Evolutionary conservation across 2,113 vertebrate species (phyloP).

Genomic region (Opisthocomus hoazin): DNA sequence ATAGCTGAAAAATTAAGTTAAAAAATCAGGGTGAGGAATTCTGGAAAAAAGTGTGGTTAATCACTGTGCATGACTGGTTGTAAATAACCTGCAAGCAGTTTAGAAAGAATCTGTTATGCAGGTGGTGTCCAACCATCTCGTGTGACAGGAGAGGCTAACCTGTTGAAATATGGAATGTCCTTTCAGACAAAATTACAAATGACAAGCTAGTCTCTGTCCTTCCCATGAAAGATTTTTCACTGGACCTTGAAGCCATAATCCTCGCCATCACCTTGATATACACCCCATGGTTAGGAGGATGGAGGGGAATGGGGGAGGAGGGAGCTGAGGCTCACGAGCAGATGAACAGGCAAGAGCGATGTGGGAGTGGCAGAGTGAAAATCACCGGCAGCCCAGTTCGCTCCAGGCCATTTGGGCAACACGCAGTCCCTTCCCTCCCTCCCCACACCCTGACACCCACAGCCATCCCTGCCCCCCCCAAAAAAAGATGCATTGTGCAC

Average conservation of each 20-base stretch:
- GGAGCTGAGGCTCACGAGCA: not conserved
- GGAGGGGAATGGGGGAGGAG: not conserved
- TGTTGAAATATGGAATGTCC: not conserved
- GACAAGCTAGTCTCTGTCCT: not conserved
- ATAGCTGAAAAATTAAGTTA: not conserved
- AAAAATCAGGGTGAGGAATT: not conserved
- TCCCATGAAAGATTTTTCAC: not conserved
- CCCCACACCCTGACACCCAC: too few relatives aligned
- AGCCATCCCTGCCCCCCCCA: not conserved
- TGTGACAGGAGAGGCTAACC: not conserved
- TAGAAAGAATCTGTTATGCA: not conserved
- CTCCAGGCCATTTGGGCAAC: not conserved
- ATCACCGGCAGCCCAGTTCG: not conserved
- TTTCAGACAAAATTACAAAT: not conserved
- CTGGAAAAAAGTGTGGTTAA: not conserved
- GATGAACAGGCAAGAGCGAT: rapidly evolving
- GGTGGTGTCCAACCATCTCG: not conserved
- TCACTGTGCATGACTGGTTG: rapidly evolving
- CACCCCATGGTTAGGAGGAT: rapidly evolving
- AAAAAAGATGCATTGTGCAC: rapidly evolving
- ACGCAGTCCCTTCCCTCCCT: rapidly evolving
- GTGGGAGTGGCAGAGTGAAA: not conserved
- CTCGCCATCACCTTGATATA: not conserved
- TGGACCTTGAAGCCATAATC: not conserved
- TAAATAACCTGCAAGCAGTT: not conserved